These are phyloP conservation scores for Pocota personata DNA, from an alignment of 2,888 invertebrate species.

Conservation along the genomic window DNA sequence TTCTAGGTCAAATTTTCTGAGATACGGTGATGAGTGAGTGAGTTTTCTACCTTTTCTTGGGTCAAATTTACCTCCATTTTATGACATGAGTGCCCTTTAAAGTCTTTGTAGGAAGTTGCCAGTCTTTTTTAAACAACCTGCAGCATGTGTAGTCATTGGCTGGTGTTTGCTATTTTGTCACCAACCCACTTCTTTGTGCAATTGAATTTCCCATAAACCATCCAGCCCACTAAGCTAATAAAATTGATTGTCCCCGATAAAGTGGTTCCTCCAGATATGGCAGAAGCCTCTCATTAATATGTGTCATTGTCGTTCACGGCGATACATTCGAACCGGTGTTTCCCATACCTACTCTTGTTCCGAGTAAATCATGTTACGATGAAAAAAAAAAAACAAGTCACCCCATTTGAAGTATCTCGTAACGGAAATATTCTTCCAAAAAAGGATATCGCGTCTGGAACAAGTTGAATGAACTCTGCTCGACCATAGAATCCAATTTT, in stretches of 20 bases:
- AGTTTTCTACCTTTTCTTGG: no score
- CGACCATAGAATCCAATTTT: neutral
- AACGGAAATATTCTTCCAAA: conserved; percentile 5
- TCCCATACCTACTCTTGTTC: conserved; percentile 6
- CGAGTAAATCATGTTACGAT: conserved; percentile 6
- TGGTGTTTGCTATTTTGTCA: no score
- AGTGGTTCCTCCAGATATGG: conserved; percentile 28
- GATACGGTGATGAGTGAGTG: no score
- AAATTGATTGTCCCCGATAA: neutral
- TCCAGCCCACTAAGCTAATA: neutral
- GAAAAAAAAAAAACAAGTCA: neutral
- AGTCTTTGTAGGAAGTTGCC: no score
- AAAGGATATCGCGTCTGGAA: neutral
- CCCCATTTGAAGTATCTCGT: neutral
- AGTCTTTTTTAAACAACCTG: no score
- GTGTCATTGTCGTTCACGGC: conserved; percentile 1
- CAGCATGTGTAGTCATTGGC: no score
- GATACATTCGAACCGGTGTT: neutral
- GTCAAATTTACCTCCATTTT: no score
- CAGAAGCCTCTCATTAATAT: conserved; percentile 4
- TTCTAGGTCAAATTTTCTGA: no score
- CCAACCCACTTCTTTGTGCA: neutral
- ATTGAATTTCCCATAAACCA: neutral
- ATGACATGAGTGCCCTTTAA: no score
- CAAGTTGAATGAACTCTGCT: conserved; percentile 33